Evolutionary conservation across 2,888 invertebrate species (phyloP), one percentile per base, ranked within the genome.

Genomic region (Thymelicus lineola): DNA sequence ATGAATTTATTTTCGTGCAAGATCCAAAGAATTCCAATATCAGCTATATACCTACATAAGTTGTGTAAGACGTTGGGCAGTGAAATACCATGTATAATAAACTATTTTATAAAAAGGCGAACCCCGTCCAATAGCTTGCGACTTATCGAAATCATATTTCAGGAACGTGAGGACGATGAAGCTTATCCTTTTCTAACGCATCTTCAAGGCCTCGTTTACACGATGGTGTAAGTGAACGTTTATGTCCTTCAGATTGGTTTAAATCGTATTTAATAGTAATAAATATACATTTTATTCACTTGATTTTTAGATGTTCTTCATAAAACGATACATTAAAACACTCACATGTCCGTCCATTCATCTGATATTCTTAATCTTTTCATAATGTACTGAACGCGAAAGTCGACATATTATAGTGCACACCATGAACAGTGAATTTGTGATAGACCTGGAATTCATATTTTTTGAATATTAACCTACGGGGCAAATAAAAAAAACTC

Each of bases 141-240:
- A 90, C 88, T 92, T 92, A 92, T 92, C 90, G 91, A 90, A 91
- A 91, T 91, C 91, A 92, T 92, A 92, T 92, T 92, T 92, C 90
- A 92, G 85, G 84, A 85, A 91, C 92, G 91, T 91, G 91, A 85
- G 87, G 84, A 85, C 88, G 85, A 82, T 86, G 86, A 87, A 86
- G 86, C 87, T 87, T 88, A 90, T 88, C 90, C 88, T 90, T 90
- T 90, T 83, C 82, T 79, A 84, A 86, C 82, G 87, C 87, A 88
- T 86, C 87, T 88, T 80, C 82, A 75, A 75, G 84, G 88, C 79
- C 82, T 79, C 86, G 85, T 89, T 90, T 76, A 83, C 75, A 72
- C 53, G 53, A 36, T n/a, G 36, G n/a, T 10, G 36, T 57, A 36
- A 35, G 36, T 57, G 10, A 36, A 20, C 9, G 48, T 1, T 15